These are phyloP conservation scores for Phrynocephalus versicolor DNA, from an alignment of 2,113 vertebrate genomes.

Conservation along the genomic window DNA sequence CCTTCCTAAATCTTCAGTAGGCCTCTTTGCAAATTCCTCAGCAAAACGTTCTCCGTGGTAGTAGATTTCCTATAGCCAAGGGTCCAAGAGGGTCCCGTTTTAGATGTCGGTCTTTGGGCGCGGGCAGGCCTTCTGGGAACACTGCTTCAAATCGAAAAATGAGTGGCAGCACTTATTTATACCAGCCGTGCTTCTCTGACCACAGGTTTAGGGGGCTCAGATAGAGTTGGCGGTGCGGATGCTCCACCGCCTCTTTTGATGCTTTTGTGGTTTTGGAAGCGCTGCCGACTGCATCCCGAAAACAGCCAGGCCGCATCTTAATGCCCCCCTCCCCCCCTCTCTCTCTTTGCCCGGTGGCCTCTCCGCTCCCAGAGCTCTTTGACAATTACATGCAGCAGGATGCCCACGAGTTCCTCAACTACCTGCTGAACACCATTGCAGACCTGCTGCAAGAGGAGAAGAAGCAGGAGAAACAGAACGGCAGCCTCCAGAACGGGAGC, in stretches of 20 bases:
- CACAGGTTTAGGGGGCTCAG: too few relatives aligned
- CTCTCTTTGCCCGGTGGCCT: constrained; percentile 19
- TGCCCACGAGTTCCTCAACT: constrained; percentile 93
- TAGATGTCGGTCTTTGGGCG: neutral
- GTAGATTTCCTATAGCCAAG: too few relatives aligned
- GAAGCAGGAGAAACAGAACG: constrained; percentile 78
- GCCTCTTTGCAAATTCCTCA: too few relatives aligned
- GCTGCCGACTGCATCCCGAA: too few relatives aligned
- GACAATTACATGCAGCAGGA: constrained; percentile 97
- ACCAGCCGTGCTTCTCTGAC: neutral
- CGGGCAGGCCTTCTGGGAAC: neutral
- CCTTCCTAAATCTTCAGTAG: too few relatives aligned
- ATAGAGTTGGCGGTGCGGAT: too few relatives aligned
- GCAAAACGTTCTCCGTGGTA: too few relatives aligned
- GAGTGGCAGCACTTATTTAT: neutral
- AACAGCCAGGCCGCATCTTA: neutral
- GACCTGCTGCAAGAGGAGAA: constrained; percentile 85
- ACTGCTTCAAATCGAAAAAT: too few relatives aligned
- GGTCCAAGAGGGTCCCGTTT: too few relatives aligned
- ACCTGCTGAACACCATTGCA: constrained; percentile 92
- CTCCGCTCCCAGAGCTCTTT: constrained; percentile 81
- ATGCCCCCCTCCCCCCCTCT: neutral
- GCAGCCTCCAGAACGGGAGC: constrained; percentile 74
- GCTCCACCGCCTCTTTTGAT: too few relatives aligned
- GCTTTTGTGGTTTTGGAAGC: neutral